Evolutionary conservation across 2,888 invertebrate genomes (phyloP).

Genomic region (Himalopsyche anomala): DNA sequence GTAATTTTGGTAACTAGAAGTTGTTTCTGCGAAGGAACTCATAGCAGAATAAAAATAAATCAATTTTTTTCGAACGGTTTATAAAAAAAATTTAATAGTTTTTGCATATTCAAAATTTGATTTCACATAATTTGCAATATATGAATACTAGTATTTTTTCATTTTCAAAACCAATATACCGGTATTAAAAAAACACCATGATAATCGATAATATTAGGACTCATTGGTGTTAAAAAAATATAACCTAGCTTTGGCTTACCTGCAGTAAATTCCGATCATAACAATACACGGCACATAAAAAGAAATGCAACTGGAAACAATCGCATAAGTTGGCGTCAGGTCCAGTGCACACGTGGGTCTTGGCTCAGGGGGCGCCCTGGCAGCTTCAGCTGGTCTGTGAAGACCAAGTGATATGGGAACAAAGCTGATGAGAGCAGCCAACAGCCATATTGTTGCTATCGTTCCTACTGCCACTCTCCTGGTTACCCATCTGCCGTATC

Average conservation of each 20-base stretch:
- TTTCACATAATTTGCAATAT: too few species aligned
- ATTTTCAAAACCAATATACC: too few species aligned
- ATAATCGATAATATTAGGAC: too few species aligned
- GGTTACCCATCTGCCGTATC: slow-evolving; percentile 95
- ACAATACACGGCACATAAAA: slow-evolving; percentile 99
- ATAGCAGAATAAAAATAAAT: too few species aligned
- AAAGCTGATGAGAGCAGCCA: slow-evolving; percentile 96
- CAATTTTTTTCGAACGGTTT: too few species aligned
- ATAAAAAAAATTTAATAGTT: too few species aligned
- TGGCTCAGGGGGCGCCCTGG: slow-evolving; percentile 79
- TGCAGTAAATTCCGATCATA: slow-evolving; percentile 96
- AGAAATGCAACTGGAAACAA: slow-evolving; percentile 97
- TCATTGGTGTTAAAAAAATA: background rate
- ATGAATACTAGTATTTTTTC: too few species aligned
- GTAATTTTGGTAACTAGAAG: too few species aligned
- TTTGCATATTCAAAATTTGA: too few species aligned
- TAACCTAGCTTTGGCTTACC: slow-evolving; percentile 71
- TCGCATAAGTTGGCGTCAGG: slow-evolving; percentile 96
- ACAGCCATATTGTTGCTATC: slow-evolving; percentile 94
- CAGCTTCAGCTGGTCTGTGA: slow-evolving; percentile 87
- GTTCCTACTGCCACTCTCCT: slow-evolving; percentile 89
- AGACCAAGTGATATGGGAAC: slow-evolving; percentile 96
- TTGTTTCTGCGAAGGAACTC: too few species aligned
- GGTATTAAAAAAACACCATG: too few species aligned
- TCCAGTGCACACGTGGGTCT: slow-evolving; percentile 94